phyloP scores from a whole-genome alignment of 2,113 vertebrate species.

The Haplochromis vanheusdeni region DNA sequence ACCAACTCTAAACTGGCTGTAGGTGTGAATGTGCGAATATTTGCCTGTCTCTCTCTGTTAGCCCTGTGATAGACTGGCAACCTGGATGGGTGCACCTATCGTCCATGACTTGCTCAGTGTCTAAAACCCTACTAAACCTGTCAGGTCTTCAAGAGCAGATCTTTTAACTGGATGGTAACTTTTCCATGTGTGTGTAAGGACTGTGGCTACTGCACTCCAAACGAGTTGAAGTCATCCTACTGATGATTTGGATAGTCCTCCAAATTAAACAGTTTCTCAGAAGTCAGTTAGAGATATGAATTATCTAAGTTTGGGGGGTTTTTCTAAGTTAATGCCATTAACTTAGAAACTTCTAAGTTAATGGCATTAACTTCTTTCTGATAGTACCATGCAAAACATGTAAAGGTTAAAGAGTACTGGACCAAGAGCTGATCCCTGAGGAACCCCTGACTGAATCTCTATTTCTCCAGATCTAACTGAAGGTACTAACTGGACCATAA shows the following conservation, averaged over 20 bases:
- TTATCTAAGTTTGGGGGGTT: not conserved
- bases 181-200: not conserved
- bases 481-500: not conserved
- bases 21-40: not conserved
- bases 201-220: fast-evolving
- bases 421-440: not conserved
- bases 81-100: not conserved
- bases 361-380: not conserved
- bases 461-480: not conserved
- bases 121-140: not conserved
- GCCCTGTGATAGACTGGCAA: not conserved
- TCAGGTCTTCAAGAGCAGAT: not conserved
- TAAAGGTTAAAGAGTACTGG: not conserved
- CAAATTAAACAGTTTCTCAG: not conserved
- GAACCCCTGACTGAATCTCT: not conserved
- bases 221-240: not conserved
- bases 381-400: not conserved
- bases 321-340: not conserved
- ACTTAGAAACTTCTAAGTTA: not conserved
- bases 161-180: not conserved
- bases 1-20: not conserved
- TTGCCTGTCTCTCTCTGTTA: not conserved
- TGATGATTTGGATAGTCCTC: not conserved
- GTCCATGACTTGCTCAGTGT: fast-evolving
- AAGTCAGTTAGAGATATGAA: not conserved